These are phyloP conservation scores for Cistogaster globosa DNA, from an alignment of 2,888 invertebrate genomes.

Conservation along the genomic window DNA sequence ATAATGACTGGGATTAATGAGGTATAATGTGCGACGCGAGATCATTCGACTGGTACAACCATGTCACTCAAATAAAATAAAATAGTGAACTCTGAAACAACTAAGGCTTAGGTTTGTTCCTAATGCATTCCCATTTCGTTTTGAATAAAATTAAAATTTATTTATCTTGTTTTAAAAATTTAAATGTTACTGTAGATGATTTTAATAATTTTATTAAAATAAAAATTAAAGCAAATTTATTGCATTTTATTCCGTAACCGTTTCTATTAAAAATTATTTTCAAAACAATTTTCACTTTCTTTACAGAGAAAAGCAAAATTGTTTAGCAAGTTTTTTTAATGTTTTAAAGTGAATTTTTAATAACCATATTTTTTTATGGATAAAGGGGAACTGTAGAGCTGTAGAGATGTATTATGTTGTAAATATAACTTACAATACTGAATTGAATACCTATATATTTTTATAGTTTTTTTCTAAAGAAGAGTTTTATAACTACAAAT, in stretches of 20 bases:
- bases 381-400: not conserved
- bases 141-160: too few species aligned
- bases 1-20: too few species aligned
- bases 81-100: too few species aligned
- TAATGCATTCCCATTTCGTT: too few species aligned
- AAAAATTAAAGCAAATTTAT: not conserved
- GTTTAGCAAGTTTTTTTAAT: not conserved
- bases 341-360: not conserved
- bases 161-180: too few species aligned
- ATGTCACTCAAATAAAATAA: too few species aligned
- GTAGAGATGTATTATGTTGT: not conserved
- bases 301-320: constrained; percentile 23
- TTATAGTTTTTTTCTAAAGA: constrained; percentile 18
- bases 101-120: too few species aligned
- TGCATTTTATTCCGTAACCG: not conserved
- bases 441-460: constrained; percentile 8
- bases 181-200: too few species aligned
- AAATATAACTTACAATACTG: constrained; percentile 24
- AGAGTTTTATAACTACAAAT: constrained; percentile 48
- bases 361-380: constrained; percentile 28
- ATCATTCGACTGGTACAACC: too few species aligned
- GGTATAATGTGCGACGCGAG: too few species aligned
- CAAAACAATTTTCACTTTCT: constrained; percentile 61
- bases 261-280: constrained; percentile 6
- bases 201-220: not conserved